These are phyloP conservation scores for Blomia tropicalis DNA, from an alignment of 2,888 invertebrate species.

Conservation along the genomic window DNA sequence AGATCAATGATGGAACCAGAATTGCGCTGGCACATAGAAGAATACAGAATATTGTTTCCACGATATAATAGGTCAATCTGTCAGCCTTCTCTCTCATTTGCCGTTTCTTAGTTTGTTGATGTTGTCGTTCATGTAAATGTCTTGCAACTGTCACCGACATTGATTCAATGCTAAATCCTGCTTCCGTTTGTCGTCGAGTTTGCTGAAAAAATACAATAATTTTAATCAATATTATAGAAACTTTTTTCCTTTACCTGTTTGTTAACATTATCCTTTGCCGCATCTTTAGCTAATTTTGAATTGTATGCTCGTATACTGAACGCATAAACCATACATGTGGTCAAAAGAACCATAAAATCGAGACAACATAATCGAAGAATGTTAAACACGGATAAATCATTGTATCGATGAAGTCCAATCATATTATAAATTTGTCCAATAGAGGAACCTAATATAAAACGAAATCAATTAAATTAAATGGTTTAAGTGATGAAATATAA, in stretches of 20 bases:
- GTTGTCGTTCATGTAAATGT: background rate
- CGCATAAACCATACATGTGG: conserved; percentile 35
- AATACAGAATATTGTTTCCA: conserved; percentile 29
- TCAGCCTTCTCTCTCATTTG: conserved; percentile 9
- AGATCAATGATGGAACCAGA: conserved; percentile 62
- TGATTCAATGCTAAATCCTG: conserved; percentile 10
- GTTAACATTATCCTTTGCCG: background rate
- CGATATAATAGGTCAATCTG: conserved; percentile 17
- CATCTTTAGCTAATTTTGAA: background rate
- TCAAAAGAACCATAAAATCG: conserved; percentile 46
- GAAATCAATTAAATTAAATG: conserved; percentile 8
- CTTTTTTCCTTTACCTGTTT: background rate
- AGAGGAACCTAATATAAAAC: conserved; percentile 39
- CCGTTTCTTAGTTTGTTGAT: background rate
- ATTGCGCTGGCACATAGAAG: conserved; percentile 53
- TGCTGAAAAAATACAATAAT: no score
- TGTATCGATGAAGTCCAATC: conserved; percentile 51
- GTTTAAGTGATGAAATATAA: conserved; percentile 25
- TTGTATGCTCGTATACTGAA: background rate
- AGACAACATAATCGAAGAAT: conserved; percentile 57
- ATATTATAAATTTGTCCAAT: conserved; percentile 49
- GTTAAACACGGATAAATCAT: conserved; percentile 44
- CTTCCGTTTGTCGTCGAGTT: conserved; percentile 12
- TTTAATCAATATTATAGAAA: no score
- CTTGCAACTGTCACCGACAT: background rate